A percentile compares a stretch with the other conserved stretches of the same genome.
phyloP scores from a whole-genome alignment of 2,888 invertebrate genomes.

The Mimas tiliae region DNA sequence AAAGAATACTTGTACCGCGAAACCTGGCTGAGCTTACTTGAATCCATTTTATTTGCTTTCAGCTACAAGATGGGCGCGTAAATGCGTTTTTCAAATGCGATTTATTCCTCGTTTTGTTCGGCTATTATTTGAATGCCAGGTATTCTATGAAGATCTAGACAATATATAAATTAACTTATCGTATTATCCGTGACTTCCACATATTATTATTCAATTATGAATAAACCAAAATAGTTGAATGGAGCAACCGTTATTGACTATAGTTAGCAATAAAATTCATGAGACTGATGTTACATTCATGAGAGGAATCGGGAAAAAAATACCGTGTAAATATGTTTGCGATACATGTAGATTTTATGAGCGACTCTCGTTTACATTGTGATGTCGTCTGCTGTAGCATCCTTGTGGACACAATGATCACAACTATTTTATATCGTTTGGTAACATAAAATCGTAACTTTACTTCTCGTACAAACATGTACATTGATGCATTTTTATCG shows the following conservation, averaged over 20 bases:
- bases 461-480: not conserved
- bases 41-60: not conserved
- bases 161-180: not conserved
- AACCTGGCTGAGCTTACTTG: too few relatives aligned
- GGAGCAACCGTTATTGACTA: slow-evolving; percentile 37
- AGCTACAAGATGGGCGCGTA: not conserved
- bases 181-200: not conserved
- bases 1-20: too few relatives aligned
- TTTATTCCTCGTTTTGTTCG: not conserved
- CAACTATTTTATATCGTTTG: slow-evolving; percentile 6
- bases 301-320: slow-evolving; percentile 54
- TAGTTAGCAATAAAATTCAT: slow-evolving; percentile 60
- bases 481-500: not conserved
- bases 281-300: slow-evolving; percentile 61
- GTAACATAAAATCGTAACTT: slow-evolving; percentile 3
- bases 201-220: slow-evolving; percentile 56
- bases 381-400: not conserved
- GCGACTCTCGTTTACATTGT: slow-evolving; percentile 13
- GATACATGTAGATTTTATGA: slow-evolving; percentile 28
- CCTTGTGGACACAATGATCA: slow-evolving; percentile 9
- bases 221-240: slow-evolving; percentile 43
- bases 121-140: not conserved
- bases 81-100: not conserved
- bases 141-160: not conserved
- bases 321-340: slow-evolving; percentile 31